phyloP scores from a whole-genome alignment of 2,113 vertebrate genomes.

The Gavia stellata region DNA sequence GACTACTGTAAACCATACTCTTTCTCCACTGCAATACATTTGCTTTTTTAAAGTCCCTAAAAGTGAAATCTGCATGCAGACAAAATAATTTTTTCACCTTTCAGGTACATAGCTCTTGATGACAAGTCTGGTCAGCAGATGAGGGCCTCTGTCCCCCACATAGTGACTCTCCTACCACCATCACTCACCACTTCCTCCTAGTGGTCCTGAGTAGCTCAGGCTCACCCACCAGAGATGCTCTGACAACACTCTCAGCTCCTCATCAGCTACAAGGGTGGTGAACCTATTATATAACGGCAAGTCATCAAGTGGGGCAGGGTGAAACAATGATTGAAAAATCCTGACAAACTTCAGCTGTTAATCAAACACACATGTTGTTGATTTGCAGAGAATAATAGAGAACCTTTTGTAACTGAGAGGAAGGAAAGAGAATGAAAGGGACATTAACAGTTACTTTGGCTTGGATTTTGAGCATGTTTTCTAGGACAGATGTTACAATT shows the following conservation, averaged over 20 bases:
- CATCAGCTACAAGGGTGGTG: not conserved
- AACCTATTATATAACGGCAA: not conserved
- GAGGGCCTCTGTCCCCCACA: not conserved
- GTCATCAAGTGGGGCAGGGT: not conserved
- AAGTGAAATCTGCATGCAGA: not conserved
- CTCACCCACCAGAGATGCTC: not conserved
- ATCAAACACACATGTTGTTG: not conserved
- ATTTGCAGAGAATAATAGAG: not conserved
- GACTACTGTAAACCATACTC: not conserved
- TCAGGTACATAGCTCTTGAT: not conserved
- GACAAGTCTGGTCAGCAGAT: not conserved
- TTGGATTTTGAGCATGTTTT: not conserved
- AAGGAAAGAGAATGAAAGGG: not conserved
- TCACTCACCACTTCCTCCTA: not conserved
- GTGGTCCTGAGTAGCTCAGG: not conserved
- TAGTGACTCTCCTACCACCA: not conserved
- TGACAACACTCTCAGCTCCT: not conserved
- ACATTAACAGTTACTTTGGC: not conserved
- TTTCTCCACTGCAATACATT: not conserved
- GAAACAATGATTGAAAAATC: not conserved
- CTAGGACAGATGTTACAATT: not conserved
- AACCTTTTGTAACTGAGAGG: not conserved
- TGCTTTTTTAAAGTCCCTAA: not conserved
- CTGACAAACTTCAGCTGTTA: not conserved
- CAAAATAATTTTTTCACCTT: not conserved